phyloP scores from a whole-genome alignment of 2,888 invertebrate species.

The Thelaira solivaga region DNA sequence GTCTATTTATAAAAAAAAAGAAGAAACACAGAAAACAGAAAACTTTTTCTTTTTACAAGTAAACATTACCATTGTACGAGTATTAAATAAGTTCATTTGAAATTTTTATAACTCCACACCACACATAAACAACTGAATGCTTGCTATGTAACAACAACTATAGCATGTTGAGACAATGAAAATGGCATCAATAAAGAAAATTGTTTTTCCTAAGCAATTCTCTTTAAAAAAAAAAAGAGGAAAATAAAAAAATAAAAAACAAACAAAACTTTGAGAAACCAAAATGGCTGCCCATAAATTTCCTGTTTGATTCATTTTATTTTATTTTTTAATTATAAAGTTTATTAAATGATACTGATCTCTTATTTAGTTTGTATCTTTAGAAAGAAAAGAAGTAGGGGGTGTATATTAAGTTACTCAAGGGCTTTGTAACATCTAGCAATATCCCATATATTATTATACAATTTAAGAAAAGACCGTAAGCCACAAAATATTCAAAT shows the following conservation, averaged over 20 bases:
- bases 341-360: slow-evolving; percentile 69
- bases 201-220: slow-evolving; percentile 23
- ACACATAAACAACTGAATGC: background rate
- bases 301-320: slow-evolving; percentile 60
- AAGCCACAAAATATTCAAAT: too few relatives aligned
- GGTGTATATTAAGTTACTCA: background rate
- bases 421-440: too few relatives aligned
- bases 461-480: too few relatives aligned
- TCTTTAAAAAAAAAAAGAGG: background rate
- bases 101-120: background rate
- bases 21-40: background rate
- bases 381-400: background rate
- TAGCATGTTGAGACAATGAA: slow-evolving; percentile 35
- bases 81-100: background rate
- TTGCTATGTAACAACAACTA: background rate
- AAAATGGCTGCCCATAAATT: slow-evolving; percentile 44
- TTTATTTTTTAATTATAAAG: slow-evolving; percentile 64
- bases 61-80: slow-evolving; percentile 11
- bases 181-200: slow-evolving; percentile 20
- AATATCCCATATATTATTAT: too few relatives aligned
- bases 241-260: too few relatives aligned
- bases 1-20: background rate
- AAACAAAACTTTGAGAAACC: background rate
- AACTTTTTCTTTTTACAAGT: background rate
- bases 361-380: slow-evolving; percentile 44